These are phyloP conservation scores for Diphyllodes magnificus DNA, from an alignment of 2,113 vertebrate genomes.

Conservation along the genomic window DNA sequence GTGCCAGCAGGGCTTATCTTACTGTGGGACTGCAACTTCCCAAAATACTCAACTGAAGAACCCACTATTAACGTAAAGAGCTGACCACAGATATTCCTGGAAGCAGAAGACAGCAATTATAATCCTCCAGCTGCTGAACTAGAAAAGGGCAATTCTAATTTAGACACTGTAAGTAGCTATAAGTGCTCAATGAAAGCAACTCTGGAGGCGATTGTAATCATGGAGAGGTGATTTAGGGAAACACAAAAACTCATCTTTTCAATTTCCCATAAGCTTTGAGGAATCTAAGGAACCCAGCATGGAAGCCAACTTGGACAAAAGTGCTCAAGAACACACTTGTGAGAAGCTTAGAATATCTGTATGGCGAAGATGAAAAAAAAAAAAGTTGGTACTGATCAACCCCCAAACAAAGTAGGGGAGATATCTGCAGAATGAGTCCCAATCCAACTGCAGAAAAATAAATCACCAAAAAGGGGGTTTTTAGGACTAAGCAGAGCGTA, in stretches of 20 bases:
- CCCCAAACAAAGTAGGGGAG: background rate
- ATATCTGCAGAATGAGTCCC: background rate
- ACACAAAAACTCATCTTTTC: background rate
- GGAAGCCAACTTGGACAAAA: background rate
- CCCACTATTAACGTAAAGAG: background rate
- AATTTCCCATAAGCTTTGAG: background rate
- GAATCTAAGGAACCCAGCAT: background rate
- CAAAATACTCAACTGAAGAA: slow-evolving; percentile 18
- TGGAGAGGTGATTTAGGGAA: background rate
- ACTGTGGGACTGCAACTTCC: background rate
- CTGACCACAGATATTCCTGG: slow-evolving; percentile 42
- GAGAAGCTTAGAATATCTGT: background rate
- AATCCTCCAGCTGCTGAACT: slow-evolving; percentile 8
- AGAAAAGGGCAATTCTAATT: background rate
- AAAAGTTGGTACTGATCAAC: background rate
- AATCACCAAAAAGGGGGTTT: background rate
- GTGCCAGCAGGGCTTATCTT: background rate
- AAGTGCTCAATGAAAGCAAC: background rate
- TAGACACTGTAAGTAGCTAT: background rate
- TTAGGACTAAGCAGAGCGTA: background rate
- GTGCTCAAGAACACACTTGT: background rate
- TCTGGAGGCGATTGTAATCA: background rate
- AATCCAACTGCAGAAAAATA: background rate
- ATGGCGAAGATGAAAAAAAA: background rate
- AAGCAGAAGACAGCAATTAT: background rate